Conservation (phyloP, 2,113 vertebrate genomes). For the Papio anubis region DNA sequence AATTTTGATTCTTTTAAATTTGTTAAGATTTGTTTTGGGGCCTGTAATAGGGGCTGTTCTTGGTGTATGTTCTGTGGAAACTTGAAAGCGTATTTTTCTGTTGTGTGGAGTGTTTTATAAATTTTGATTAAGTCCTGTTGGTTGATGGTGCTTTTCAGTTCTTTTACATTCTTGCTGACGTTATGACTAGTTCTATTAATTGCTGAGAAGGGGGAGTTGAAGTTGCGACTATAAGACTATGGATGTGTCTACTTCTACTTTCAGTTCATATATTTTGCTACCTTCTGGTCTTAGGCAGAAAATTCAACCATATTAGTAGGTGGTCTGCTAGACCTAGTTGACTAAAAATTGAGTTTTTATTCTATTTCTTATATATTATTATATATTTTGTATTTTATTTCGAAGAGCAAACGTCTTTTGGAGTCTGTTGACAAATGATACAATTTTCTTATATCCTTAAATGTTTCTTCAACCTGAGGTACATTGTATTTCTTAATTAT, state of each 20-base stretch:
- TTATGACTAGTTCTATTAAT: neutral
- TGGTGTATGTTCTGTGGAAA: neutral
- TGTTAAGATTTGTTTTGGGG: neutral
- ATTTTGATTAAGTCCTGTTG: neutral
- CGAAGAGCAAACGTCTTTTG: neutral
- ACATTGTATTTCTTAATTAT: slow-evolving; percentile 35
- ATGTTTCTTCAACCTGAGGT: neutral
- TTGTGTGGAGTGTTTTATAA: neutral
- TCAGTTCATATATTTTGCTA: neutral
- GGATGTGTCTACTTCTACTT: neutral
- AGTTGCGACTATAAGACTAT: neutral
- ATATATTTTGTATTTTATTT: too few relatives aligned
- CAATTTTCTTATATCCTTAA: neutral
- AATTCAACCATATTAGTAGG: neutral
- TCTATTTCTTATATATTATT: neutral
- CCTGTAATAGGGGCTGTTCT: neutral
- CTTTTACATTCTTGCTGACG: neutral
- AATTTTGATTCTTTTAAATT: slow-evolving; percentile 30
- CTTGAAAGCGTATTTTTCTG: neutral
- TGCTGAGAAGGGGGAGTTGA: neutral
- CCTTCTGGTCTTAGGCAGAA: neutral
- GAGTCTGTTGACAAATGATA: neutral
- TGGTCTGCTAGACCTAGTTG: neutral
- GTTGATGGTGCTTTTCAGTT: neutral
- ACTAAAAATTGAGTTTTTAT: slow-evolving; percentile 8